A percentile compares a stretch with the other conserved stretches of the same genome.
Conservation (phyloP, 2,113 vertebrate genomes). For the Tamias sibiricus region DNA sequence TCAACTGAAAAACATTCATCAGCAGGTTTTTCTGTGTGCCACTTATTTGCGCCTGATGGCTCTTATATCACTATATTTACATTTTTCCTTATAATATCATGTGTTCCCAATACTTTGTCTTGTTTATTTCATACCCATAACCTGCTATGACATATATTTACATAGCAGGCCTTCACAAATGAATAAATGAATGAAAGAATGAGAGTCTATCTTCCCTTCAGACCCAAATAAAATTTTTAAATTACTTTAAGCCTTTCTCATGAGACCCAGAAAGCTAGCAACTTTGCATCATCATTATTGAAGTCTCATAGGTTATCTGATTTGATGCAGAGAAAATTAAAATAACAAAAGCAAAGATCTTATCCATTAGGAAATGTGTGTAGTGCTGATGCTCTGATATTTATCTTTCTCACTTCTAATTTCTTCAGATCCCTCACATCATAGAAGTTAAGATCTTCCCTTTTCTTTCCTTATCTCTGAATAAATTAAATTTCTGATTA, state of each 20-base stretch:
- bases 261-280: constrained; percentile 23
- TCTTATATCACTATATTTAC: background rate
- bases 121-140: background rate
- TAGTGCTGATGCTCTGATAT: constrained; percentile 76
- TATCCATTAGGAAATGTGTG: constrained; percentile 77
- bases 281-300: constrained; percentile 67
- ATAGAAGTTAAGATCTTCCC: constrained; percentile 76
- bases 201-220: background rate
- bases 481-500: constrained; percentile 79
- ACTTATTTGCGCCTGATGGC: background rate
- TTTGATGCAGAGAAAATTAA: constrained; percentile 77
- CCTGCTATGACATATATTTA: background rate
- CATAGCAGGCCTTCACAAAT: background rate
- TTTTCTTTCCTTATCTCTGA: constrained; percentile 72
- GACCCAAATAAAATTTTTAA: constrained; percentile 49
- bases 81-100: background rate
- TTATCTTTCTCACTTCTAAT: constrained; percentile 79
- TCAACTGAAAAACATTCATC: background rate
- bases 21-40: background rate
- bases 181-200: constrained; percentile 2
- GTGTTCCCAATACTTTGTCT: background rate
- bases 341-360: constrained; percentile 82
- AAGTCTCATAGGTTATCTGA: constrained; percentile 71
- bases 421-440: constrained; percentile 79
- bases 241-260: constrained; percentile 44